Conservation (phyloP, 2,888 invertebrate species). For the Tortricodes alternella region DNA sequence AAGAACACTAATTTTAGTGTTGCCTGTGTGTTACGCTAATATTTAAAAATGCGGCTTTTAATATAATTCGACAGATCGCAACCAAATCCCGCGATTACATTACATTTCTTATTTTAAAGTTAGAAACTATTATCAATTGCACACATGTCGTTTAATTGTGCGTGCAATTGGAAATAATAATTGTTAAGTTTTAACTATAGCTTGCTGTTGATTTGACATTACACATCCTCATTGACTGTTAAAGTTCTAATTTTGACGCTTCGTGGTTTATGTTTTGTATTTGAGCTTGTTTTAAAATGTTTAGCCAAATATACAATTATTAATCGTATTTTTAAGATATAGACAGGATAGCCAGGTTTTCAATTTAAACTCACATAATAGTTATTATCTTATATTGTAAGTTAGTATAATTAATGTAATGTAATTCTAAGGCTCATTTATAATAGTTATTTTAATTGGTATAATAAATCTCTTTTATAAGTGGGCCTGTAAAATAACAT, state of each 20-base stretch:
- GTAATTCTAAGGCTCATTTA: slow-evolving; percentile 61
- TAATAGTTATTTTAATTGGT: slow-evolving; percentile 38
- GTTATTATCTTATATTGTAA: slow-evolving; percentile 65
- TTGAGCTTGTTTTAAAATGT: slow-evolving; percentile 65
- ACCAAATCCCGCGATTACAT: slow-evolving; percentile 67
- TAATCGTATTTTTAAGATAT: slow-evolving; percentile 70
- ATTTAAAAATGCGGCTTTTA: slow-evolving; percentile 12
- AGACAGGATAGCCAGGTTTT: slow-evolving; percentile 83
- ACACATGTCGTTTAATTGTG: slow-evolving; percentile 15
- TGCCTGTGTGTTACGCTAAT: background rate
- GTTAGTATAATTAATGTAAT: slow-evolving; percentile 79
- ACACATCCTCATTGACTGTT: slow-evolving; percentile 79
- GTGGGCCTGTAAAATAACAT: slow-evolving; percentile 50
- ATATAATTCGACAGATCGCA: slow-evolving; percentile 39
- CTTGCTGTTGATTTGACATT: slow-evolving; percentile 78
- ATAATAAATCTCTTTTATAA: slow-evolving; percentile 50
- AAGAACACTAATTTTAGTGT: background rate
- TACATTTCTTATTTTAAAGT: slow-evolving; percentile 75
- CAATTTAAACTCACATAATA: slow-evolving; percentile 75
- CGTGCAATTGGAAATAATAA: slow-evolving; percentile 32
- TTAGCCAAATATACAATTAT: slow-evolving; percentile 80
- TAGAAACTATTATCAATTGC: slow-evolving; percentile 42
- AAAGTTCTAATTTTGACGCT: slow-evolving; percentile 62
- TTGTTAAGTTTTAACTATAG: slow-evolving; percentile 77
- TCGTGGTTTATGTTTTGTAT: slow-evolving; percentile 65